These are phyloP conservation scores for Ochotona curzoniae DNA, from an alignment of 2,113 vertebrate genomes.

Conservation along the genomic window DNA sequence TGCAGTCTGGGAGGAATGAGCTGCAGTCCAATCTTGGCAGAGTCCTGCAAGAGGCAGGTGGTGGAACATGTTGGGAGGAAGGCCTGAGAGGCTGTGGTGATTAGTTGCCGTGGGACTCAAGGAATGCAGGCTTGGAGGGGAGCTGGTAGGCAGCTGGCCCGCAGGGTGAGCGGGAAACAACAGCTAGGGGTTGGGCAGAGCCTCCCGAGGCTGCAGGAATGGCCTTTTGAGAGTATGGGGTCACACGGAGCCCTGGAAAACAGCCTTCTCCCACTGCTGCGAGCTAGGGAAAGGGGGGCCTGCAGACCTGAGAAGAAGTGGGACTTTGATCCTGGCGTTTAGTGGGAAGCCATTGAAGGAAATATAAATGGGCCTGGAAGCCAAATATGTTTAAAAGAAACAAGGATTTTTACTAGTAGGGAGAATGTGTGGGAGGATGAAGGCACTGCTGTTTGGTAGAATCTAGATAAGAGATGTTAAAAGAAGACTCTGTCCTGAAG, in stretches of 20 bases:
- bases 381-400: not conserved
- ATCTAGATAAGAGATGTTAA: not conserved
- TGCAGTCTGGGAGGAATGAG: constrained; percentile 32
- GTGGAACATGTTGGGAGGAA: constrained; percentile 42
- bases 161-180: not conserved
- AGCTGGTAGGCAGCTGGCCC: not conserved
- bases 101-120: constrained; percentile 37
- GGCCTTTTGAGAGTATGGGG: not conserved
- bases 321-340: not conserved
- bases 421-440: not conserved
- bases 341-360: not conserved
- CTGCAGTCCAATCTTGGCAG: constrained; percentile 38
- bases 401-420: not conserved
- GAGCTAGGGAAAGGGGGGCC: not conserved
- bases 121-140: not conserved
- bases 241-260: not conserved
- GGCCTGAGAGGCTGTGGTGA: constrained; percentile 29
- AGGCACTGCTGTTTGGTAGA: not conserved
- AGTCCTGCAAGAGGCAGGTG: not conserved
- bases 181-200: not conserved
- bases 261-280: not conserved
- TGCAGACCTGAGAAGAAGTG: not conserved
- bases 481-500: not conserved
- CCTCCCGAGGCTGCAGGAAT: not conserved
- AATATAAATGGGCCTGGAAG: too few relatives aligned